Base-by-base conservation (phyloP, 2,113 vertebrate species). In the Odocoileus virginianus region DNA sequence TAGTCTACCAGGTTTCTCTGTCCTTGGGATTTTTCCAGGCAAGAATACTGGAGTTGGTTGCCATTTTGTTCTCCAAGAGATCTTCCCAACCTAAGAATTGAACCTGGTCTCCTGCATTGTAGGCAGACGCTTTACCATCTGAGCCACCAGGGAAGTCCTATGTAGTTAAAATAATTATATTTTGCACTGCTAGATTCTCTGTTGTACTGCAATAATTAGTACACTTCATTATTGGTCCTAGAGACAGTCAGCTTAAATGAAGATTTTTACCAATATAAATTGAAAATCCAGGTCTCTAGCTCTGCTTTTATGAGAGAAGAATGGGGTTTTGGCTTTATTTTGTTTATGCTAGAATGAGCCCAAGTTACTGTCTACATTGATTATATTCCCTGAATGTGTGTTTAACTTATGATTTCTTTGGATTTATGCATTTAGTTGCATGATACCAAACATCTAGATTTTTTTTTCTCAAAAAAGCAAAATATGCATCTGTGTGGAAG, bases 391-490 rank as follows among this genome's bases (percentile, higher is more conserved):
- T 47, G 43, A 71, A 74, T 78, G 30, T 95, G 40, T 67, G 4
- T 78, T 91, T 88, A 88, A 82, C 74, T 93, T 45, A 52, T 52
- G 61, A 74, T 89, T 93, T 95, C 60, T 40, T 96, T 96, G 74
- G 52, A 92, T 67, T 97, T 95, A 43, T 36, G 54, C 45, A 82
- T 88, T 96, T 90, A 36, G 45, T 76, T 85, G 5, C 90, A 33
- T 82, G 40, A 96, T 94, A 78, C 86, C 90, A 94, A 97, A 91
- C 67, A 96, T 83, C 50, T 95, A 90, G 36, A 36, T 95, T 17
- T 17, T 87, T 86, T 83, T 84, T 60, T 5, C 36, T 96, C 27
- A 61, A 15, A 14, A 67, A 14, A 79, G 71, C 78, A 71, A 92
- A 78, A 47, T 90, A 83, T n/a, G 21, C 79, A 89, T 89, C 13